A percentile compares a stretch with the other conserved stretches of the same genome.
Evolutionary conservation across 2,888 invertebrate genomes (phyloP).

Genomic region (Catocala sponsa): DNA sequence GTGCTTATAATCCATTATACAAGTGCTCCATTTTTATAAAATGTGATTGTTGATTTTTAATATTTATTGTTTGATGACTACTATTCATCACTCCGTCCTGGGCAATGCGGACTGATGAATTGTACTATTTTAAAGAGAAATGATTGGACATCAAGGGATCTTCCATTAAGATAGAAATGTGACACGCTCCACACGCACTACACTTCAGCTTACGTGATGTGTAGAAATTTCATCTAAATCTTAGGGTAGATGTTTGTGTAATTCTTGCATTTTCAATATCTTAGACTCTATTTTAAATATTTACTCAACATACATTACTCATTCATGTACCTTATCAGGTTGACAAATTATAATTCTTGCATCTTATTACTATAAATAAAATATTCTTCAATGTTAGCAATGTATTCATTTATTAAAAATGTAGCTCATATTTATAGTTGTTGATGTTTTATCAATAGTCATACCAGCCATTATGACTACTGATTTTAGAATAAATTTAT

Average conservation of each 20-base stretch:
- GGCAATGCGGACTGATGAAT: conserved; percentile 87
- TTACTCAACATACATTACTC: conserved; percentile 9
- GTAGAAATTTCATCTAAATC: conserved; percentile 35
- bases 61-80: conserved; percentile 35
- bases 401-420: conserved; percentile 38
- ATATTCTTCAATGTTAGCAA: conserved; percentile 35
- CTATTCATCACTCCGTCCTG: conserved; percentile 83
- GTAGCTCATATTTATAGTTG: conserved; percentile 48
- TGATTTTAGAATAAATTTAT: conserved; percentile 84
- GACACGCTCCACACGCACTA: conserved; percentile 56
- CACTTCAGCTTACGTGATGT: conserved; percentile 42
- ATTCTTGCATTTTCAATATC: conserved; percentile 11
- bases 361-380: not conserved
- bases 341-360: conserved; percentile 16
- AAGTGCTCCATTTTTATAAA: conserved; percentile 70
- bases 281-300: conserved; percentile 5
- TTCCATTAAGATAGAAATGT: conserved; percentile 51
- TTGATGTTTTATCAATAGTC: conserved; percentile 75
- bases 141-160: conserved; percentile 49
- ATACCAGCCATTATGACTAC: conserved; percentile 87
- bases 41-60: conserved; percentile 1
- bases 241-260: conserved; percentile 30
- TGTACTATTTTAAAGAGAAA: conserved; percentile 50
- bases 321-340: conserved; percentile 24
- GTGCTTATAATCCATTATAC: conserved; percentile 53